Evolutionary conservation across 2,888 invertebrate species (phyloP).

Genomic region (Amiota minor): DNA sequence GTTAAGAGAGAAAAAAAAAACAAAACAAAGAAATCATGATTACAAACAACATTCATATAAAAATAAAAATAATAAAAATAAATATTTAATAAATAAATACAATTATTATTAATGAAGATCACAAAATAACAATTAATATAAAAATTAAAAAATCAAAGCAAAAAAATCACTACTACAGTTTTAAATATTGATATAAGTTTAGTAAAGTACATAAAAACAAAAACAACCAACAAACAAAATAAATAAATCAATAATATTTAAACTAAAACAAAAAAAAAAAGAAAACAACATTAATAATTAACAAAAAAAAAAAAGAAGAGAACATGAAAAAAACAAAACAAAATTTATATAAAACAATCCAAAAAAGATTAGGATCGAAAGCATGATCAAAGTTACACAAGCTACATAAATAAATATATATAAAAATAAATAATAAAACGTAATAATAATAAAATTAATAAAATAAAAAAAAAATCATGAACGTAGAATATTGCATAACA

Average conservation of each 20-base stretch:
- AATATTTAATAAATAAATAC: slow-evolving; percentile 10
- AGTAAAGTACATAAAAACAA: slow-evolving; percentile 10
- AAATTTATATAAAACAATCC: too few species aligned
- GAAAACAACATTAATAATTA: too few species aligned
- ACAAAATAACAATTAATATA: slow-evolving; percentile 10
- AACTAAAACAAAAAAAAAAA: background rate
- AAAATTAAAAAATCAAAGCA: background rate
- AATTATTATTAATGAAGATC: slow-evolving; percentile 18
- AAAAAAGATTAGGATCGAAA: too few species aligned
- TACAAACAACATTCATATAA: background rate
- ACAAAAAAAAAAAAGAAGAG: too few species aligned
- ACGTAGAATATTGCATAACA: slow-evolving; percentile 51
- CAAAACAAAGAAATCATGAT: slow-evolving; percentile 1
- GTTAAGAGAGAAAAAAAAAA: background rate
- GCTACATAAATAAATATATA: too few species aligned
- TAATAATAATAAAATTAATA: too few species aligned
- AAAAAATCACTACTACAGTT: slow-evolving; percentile 20
- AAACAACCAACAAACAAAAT: background rate
- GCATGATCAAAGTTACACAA: too few species aligned
- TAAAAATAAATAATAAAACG: too few species aligned
- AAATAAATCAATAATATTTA: background rate
- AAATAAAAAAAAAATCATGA: too few species aligned
- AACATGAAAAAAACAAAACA: too few species aligned
- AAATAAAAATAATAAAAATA: slow-evolving; percentile 10
- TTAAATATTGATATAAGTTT: slow-evolving; percentile 24